Conservation (phyloP, 2,113 vertebrate genomes). For the Phodopus roborovskii region DNA sequence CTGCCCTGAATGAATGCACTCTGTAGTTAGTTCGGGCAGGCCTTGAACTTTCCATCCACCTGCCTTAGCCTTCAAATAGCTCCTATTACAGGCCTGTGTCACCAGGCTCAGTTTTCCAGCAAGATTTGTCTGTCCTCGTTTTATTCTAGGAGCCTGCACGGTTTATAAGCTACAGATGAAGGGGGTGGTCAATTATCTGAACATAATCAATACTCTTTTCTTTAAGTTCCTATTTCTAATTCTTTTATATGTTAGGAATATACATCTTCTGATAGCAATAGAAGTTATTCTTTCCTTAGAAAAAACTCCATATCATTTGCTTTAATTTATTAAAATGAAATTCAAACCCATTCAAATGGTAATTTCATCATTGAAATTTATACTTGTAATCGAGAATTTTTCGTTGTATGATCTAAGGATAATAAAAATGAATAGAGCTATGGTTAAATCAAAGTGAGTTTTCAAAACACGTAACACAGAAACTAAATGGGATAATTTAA, state of each 20-base stretch:
- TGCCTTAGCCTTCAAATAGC: neutral
- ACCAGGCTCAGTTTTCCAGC: neutral
- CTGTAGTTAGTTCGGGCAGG: no score
- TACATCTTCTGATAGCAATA: slow-evolving; percentile 40
- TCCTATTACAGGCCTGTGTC: neutral
- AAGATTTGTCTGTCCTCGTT: neutral
- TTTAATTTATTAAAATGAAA: slow-evolving; percentile 64
- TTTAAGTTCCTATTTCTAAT: slow-evolving; percentile 12
- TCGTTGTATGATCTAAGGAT: slow-evolving; percentile 66
- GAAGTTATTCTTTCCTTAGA: slow-evolving; percentile 29
- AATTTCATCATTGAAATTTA: slow-evolving; percentile 66
- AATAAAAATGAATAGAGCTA: slow-evolving; percentile 68
- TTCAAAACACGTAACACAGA: slow-evolving; percentile 54
- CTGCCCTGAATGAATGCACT: neutral
- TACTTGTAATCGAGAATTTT: slow-evolving; percentile 50
- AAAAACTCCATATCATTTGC: slow-evolving; percentile 7
- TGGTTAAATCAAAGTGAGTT: slow-evolving; percentile 67
- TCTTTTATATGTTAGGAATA: slow-evolving; percentile 32
- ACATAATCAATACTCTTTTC: slow-evolving; percentile 35
- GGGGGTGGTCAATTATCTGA: slow-evolving; percentile 1
- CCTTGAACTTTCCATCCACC: neutral
- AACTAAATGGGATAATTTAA: slow-evolving; percentile 66
- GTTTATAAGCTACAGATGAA: neutral
- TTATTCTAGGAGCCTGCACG: slow-evolving; percentile 22
- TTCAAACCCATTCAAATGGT: slow-evolving; percentile 60